Conservation (phyloP, 2,888 invertebrate genomes). For the Leptopilina drosophilae region DNA sequence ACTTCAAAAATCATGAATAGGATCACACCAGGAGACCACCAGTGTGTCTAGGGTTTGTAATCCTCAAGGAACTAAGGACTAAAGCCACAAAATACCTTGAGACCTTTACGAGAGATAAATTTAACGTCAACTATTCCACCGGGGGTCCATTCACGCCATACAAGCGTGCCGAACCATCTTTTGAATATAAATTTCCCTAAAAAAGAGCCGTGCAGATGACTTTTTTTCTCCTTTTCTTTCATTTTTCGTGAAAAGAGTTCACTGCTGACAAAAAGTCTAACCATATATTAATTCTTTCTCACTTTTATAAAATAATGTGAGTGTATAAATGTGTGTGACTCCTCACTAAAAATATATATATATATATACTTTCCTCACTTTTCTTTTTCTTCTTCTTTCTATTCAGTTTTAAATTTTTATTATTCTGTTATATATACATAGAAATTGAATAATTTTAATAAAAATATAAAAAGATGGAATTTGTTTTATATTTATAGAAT, state of each 20-base stretch:
- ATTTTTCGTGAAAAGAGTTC: conserved; percentile 16
- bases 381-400: neutral
- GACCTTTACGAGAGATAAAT: conserved; percentile 40
- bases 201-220: conserved; percentile 33
- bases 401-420: conserved; percentile 31
- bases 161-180: conserved; percentile 36
- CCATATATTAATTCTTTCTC: conserved; percentile 15
- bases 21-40: conserved; percentile 45
- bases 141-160: conserved; percentile 38
- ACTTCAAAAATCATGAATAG: conserved; percentile 53
- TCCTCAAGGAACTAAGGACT: conserved; percentile 35
- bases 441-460: neutral
- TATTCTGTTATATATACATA: neutral
- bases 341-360: neutral
- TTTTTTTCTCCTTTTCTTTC: neutral
- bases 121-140: conserved; percentile 33
- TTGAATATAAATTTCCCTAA: conserved; percentile 34
- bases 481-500: neutral
- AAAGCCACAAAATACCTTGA: conserved; percentile 36
- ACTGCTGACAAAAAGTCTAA: conserved; percentile 27
- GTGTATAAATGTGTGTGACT: neutral
- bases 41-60: conserved; percentile 38
- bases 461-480: neutral
- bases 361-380: no score
- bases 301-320: neutral